These are phyloP conservation scores for Epistrophe grossulariae DNA, from an alignment of 2,888 invertebrate genomes.

Conservation along the genomic window DNA sequence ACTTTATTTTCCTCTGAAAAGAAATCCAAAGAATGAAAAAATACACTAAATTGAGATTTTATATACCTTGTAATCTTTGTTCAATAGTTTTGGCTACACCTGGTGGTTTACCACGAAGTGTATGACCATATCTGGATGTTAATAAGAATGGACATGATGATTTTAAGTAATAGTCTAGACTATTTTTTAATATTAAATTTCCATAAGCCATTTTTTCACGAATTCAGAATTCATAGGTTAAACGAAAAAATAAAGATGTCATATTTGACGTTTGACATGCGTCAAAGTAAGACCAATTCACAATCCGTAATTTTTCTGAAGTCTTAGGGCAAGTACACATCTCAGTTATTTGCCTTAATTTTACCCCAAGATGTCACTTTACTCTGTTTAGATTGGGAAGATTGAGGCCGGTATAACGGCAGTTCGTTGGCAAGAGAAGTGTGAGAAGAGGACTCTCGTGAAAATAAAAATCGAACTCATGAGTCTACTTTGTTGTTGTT, in stretches of 20 bases:
- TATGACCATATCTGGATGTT: constrained; percentile 84
- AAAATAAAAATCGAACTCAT: too few species aligned
- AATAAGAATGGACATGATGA: constrained; percentile 69
- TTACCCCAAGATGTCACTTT: too few species aligned
- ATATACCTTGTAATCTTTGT: constrained; percentile 88
- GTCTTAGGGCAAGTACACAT: neutral
- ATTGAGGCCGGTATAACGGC: too few species aligned
- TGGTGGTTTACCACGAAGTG: constrained; percentile 89
- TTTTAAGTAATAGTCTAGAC: constrained; percentile 76
- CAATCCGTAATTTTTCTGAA: constrained; percentile 15
- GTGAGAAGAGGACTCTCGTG: too few species aligned
- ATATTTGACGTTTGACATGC: constrained; percentile 14
- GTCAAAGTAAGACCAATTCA: constrained; percentile 44
- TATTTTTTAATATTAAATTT: constrained; percentile 80
- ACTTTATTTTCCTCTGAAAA: constrained; percentile 79
- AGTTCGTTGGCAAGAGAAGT: too few species aligned
- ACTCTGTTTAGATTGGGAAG: too few species aligned
- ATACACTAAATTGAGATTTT: constrained; percentile 68
- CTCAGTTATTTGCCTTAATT: neutral
- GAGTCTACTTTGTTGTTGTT: too few species aligned
- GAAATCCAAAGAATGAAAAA: neutral
- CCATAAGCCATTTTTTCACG: constrained; percentile 78
- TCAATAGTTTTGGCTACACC: constrained; percentile 88
- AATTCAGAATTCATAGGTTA: constrained; percentile 53
- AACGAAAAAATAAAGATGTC: constrained; percentile 6